Base-by-base conservation (phyloP, 2,113 vertebrate genomes). In the Perccottus glenii region DNA sequence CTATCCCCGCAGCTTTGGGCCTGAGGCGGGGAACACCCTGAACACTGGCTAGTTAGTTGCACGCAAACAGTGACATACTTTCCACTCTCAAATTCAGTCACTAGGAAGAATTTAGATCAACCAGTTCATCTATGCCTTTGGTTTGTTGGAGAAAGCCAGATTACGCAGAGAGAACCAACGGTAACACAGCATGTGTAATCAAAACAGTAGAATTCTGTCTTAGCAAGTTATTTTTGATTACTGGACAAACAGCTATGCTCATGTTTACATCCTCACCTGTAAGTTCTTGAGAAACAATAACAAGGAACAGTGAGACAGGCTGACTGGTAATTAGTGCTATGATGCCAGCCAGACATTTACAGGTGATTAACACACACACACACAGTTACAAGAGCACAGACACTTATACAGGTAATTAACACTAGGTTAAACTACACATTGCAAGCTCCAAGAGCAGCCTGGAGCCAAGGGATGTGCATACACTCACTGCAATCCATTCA, bases 321-420 rank as follows among this genome's bases (percentile, higher is more conserved):
- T 15, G 48, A 51, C 27, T 57, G 48, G 57, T 82, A 81, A 85
- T 85, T 82, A 83, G 27, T 77, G 72, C 19, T 36, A 11, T 42
- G 36, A 69, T 42, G 60, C 27, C 67, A 71, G 74, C 15, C 55
- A 64, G 63, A 75, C 64, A 51, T 64, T 82, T 67, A 76, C 65
- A 83, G 78, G 72, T 77, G 67, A 86, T 73, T 75, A 73, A 60
- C 59, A 71, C 62, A 64, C 46, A 50, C 71, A 60, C 59, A 71
- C 62, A 64, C 46, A 50, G 12, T 64, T 9, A 48, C 48, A 64
- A 5, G 5, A 0, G 59, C 43, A 65, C 51, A 46, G 36, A 33
- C 32, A 12, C 14, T 9, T 35, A 33, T 56, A 61, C 59, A 10
- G 51, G 68, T 59, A 58, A 75, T 63, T 71, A 73, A 63, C 36